Evolutionary conservation across 1,140 invertebrate genomes (phyloP).

Genomic region (Drosophila trapezifrons): DNA sequence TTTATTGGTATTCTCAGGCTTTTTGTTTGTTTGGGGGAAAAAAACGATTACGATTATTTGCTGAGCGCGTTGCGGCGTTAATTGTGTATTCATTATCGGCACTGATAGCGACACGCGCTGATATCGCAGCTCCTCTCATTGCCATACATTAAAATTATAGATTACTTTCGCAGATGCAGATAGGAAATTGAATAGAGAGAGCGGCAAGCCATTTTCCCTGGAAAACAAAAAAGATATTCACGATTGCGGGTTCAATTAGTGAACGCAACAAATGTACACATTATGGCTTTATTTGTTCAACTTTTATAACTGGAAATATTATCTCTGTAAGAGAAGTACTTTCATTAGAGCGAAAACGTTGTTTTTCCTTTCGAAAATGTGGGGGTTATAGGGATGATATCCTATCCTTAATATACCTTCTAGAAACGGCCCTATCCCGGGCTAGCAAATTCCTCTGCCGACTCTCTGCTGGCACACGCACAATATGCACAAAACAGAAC

Average conservation of each 20-base stretch:
- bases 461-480: no score
- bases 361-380: neutral
- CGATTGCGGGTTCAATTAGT: constrained; percentile 34
- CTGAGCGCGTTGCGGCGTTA: constrained; percentile 52
- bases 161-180: constrained; percentile 60
- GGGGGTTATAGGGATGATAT: neutral
- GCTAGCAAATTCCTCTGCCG: no score
- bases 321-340: constrained; percentile 1
- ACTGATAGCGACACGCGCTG: constrained; percentile 58
- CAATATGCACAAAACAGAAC: no score
- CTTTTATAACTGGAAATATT: constrained; percentile 11
- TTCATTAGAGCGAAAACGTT: neutral
- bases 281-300: constrained; percentile 15
- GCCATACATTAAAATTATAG: constrained; percentile 64
- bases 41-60: constrained; percentile 55
- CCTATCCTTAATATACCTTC: neutral
- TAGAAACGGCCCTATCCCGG: no score
- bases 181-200: constrained; percentile 33
- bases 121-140: constrained; percentile 57
- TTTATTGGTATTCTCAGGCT: constrained; percentile 37
- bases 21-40: constrained; percentile 25
- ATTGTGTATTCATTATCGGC: constrained; percentile 74
- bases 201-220: constrained; percentile 10
- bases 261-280: constrained; percentile 16
- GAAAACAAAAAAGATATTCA: constrained; percentile 13